Percentiles rank a stretch among this genome's conserved stretches.
Conservation (phyloP, 30 jellyfish, hydroid and myxozoan genomes). For the Cassiopea andromeda region DNA sequence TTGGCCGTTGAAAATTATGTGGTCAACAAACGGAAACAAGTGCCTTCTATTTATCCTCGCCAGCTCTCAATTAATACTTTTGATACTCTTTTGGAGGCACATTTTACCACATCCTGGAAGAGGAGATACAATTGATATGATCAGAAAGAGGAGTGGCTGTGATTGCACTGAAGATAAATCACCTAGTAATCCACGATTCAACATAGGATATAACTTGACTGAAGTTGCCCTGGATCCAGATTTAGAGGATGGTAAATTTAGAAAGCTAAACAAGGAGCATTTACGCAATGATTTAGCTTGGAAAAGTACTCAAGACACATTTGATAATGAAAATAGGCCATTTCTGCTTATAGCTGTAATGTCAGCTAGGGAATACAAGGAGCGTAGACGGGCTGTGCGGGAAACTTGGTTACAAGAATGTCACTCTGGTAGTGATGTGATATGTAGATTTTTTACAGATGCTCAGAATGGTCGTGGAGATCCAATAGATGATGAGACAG, state of each 20-base stretch:
- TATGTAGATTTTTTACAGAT: conserved; percentile 85
- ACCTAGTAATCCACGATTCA: neutral
- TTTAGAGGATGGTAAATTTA: neutral
- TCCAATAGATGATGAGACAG: conserved; percentile 37
- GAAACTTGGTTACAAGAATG: conserved; percentile 89
- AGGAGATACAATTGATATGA: neutral
- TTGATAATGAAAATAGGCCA: conserved; percentile 19
- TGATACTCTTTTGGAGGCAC: conserved; percentile 39
- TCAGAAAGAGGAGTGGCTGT: neutral
- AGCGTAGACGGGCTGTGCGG: conserved; percentile 75
- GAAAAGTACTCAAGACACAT: neutral
- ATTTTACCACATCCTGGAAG: neutral
- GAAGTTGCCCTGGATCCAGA: neutral
- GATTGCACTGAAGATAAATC: neutral
- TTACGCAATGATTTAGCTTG: neutral
- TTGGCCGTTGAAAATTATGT: neutral
- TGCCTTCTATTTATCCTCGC: conserved; percentile 9
- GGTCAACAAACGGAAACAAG: conserved; percentile 18
- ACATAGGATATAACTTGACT: neutral
- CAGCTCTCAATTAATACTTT: conserved; percentile 2
- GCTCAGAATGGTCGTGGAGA: conserved; percentile 60
- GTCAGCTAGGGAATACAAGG: conserved; percentile 52
- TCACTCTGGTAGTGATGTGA: conserved; percentile 30
- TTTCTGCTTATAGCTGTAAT: conserved; percentile 69
- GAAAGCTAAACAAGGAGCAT: neutral